phyloP scores from a whole-genome alignment of 2,888 invertebrate species.

The Drosophila phalerata region DNA sequence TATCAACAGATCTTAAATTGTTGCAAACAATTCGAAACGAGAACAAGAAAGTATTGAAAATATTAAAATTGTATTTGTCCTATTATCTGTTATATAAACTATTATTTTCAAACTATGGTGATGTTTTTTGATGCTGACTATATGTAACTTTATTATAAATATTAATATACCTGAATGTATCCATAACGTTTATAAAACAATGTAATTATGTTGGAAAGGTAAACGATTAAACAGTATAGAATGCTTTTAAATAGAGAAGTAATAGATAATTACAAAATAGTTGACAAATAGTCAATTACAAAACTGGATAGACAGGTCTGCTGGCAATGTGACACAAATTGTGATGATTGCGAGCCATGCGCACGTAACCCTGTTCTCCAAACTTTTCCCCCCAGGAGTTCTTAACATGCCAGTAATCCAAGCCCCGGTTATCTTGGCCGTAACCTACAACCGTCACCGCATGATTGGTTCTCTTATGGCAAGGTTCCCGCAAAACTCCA shows the following conservation, averaged over 20 bases:
- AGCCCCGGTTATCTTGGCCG: slow-evolving; percentile 82
- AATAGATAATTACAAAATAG: too few species aligned
- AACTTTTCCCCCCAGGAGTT: slow-evolving; percentile 89
- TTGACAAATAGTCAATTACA: too few species aligned
- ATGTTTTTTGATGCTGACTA: slow-evolving; percentile 62
- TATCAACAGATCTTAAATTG: slow-evolving; percentile 52
- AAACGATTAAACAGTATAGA: slow-evolving; percentile 5
- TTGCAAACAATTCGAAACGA: slow-evolving; percentile 53
- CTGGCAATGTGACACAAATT: slow-evolving; percentile 95
- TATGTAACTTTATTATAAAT: slow-evolving; percentile 26
- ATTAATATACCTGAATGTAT: slow-evolving; percentile 8
- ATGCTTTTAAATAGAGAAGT: background rate
- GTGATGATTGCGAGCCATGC: slow-evolving; percentile 92
- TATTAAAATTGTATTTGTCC: slow-evolving; percentile 47
- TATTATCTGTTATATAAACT: slow-evolving; percentile 55
- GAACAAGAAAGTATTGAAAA: slow-evolving; percentile 38
- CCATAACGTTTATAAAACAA: slow-evolving; percentile 42
- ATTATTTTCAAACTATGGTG: slow-evolving; percentile 52
- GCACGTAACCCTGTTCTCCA: slow-evolving; percentile 94
- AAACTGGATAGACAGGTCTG: slow-evolving; percentile 91
- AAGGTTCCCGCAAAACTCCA: slow-evolving; percentile 92
- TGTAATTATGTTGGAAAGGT: slow-evolving; percentile 17
- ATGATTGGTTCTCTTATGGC: slow-evolving; percentile 90
- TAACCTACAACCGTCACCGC: slow-evolving; percentile 86
- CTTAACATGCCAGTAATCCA: slow-evolving; percentile 90